A percentile compares a stretch with the other conserved stretches of the same genome.
Evolutionary conservation across 2,888 invertebrate species (phyloP).

Genomic region (Incurvaria masculella): DNA sequence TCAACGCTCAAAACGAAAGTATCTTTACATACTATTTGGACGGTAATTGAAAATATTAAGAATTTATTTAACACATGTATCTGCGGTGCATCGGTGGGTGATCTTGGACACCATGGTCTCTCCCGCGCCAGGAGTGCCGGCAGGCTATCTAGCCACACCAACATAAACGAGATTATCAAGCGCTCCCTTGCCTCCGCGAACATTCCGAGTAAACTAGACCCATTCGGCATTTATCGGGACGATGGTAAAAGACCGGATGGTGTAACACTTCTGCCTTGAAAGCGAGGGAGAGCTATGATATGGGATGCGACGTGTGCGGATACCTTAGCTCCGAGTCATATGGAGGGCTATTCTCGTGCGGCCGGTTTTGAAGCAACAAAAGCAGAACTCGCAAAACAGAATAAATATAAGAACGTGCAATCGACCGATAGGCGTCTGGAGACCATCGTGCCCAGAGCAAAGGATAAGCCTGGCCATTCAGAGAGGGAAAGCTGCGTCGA

Average conservation of each 20-base stretch:
- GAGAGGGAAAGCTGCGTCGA: too few relatives aligned
- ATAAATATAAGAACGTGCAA: not conserved
- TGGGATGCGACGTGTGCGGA: too few relatives aligned
- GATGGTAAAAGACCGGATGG: not conserved
- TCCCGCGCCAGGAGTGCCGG: not conserved
- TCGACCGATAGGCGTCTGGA: too few relatives aligned
- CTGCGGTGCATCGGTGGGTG: too few relatives aligned
- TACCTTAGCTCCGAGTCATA: too few relatives aligned
- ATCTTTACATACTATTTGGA: conserved; percentile 16
- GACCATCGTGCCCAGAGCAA: too few relatives aligned
- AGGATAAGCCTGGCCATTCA: too few relatives aligned
- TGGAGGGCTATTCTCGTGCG: not conserved
- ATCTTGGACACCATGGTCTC: not conserved
- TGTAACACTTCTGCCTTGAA: too few relatives aligned
- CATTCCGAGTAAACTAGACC: not conserved
- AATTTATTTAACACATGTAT: conserved; percentile 2
- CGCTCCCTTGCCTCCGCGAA: not conserved
- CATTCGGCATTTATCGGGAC: not conserved
- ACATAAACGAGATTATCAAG: not conserved
- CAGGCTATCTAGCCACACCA: not conserved
- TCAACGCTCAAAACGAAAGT: conserved; percentile 3
- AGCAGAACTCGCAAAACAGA: too few relatives aligned
- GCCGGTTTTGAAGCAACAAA: not conserved
- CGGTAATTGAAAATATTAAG: conserved; percentile 11
- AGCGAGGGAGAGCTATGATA: too few relatives aligned